Evolutionary conservation across 2,113 vertebrate genomes (phyloP).

Genomic region (Physeter macrocephalus): DNA sequence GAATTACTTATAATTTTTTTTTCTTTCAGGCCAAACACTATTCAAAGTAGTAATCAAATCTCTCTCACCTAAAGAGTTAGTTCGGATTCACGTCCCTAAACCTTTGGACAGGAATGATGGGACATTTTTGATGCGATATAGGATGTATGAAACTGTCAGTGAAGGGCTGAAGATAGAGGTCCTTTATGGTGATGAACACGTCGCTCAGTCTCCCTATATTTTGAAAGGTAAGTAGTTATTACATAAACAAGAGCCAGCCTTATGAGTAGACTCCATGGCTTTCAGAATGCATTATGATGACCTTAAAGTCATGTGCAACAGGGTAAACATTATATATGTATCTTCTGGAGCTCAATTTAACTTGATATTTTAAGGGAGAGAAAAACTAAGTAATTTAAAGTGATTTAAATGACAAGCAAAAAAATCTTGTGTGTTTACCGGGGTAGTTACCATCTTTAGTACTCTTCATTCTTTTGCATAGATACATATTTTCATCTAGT

Average conservation of each 20-base stretch:
- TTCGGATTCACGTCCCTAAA: constrained; percentile 86
- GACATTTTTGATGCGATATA: constrained; percentile 90
- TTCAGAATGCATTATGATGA: background rate
- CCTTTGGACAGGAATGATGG: constrained; percentile 92
- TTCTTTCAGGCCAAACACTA: constrained; percentile 80
- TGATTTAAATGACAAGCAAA: background rate
- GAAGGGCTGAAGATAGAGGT: constrained; percentile 87
- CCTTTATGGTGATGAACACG: constrained; percentile 82
- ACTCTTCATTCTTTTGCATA: background rate
- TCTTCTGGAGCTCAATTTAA: background rate
- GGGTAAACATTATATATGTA: background rate
- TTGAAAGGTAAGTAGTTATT: constrained; percentile 81
- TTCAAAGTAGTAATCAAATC: constrained; percentile 89
- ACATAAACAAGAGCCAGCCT: background rate
- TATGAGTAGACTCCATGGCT: background rate
- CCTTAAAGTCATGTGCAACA: background rate
- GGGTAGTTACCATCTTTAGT: background rate
- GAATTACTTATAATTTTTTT: constrained; percentile 38
- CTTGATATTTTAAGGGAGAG: background rate
- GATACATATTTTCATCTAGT: background rate
- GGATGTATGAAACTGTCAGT: constrained; percentile 85
- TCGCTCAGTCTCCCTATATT: constrained; percentile 89
- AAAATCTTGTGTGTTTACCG: background rate
- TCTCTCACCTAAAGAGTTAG: constrained; percentile 82
- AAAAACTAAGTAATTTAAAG: constrained; percentile 5